Evolutionary conservation across 2,797 vertebrate genomes (phyloP), one percentile per base, ranked within the genome.

Genomic region (Antennarius maculatus): DNA sequence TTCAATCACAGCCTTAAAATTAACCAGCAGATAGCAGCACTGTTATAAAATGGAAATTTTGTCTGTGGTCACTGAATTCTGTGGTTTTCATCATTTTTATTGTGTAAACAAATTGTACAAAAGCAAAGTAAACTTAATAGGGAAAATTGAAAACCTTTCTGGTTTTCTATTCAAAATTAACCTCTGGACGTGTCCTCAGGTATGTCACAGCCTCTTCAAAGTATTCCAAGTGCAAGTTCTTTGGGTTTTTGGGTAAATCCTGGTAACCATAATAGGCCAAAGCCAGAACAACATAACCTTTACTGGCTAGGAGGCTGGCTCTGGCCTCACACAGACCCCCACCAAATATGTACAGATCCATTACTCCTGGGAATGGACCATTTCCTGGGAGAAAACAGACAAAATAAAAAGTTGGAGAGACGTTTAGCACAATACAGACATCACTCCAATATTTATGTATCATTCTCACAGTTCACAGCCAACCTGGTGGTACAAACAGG

Each of bases 171-270:
- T 43, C 1, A 61, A 16, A n/a, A 84, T 82, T 72, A 5, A 93
- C 92, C 86, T 93, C 73, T 54, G 90, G 85, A 0, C 72, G 90
- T 47, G 76, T 88, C 62, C 91, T 88, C 81, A 98, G 91, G 75
- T 92, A 97, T 61, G 85, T 81, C 5, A 95, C 5, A 6, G 94
- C 95, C 86, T 96, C 95, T 88, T 97, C 95, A 87, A 97, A 98
- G 85, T 97, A 97, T 66, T 96, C 95, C 81, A 97, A 61, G 47
- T 93, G 79, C 48, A 96, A 69, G 47, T 71, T 54, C 76, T 74
- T 66, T 4, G 86, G 84, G 0, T 29, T 80, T 77, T 86, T 89
- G 15, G 89, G 92, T 88, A 83, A 92, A 87, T 94, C 95, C 79
- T 94, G 83, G 86, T 94, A 96, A 39, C 70, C 0, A 0, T 91